These are phyloP conservation scores for Zaprionus ghesquierei DNA, from an alignment of 1,140 invertebrate genomes.

Conservation along the genomic window DNA sequence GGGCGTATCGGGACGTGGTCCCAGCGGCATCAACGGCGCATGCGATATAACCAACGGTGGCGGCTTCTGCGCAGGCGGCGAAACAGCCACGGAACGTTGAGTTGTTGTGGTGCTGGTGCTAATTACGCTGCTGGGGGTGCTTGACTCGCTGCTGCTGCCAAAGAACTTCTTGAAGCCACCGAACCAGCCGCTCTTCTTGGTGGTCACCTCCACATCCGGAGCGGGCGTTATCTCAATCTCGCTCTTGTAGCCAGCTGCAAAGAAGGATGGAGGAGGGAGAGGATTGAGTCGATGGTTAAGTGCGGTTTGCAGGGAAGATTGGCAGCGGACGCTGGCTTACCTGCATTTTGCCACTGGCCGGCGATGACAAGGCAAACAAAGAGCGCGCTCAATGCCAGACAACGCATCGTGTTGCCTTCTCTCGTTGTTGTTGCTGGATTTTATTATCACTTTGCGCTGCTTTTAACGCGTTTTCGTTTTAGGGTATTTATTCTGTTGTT, in stretches of 20 bases:
- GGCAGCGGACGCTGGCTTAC: conserved; percentile 32
- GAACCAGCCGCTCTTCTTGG: conserved; percentile 77
- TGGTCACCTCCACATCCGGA: conserved; percentile 61
- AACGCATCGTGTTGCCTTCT: conserved; percentile 56
- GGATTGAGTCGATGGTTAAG: no score
- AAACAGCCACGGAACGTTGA: not conserved
- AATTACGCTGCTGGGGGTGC: conserved; percentile 29
- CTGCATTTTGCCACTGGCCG: conserved; percentile 62
- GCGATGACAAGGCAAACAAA: conserved; percentile 54
- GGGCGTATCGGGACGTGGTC: conserved; percentile 73
- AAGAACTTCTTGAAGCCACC: conserved; percentile 66
- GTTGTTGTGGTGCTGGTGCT: conserved; percentile 25
- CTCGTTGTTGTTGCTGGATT: not conserved
- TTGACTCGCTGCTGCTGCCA: conserved; percentile 42
- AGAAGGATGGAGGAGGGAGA: not conserved
- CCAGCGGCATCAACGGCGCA: conserved; percentile 71
- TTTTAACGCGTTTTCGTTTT: not conserved
- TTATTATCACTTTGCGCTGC: conserved; percentile 62
- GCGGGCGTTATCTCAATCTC: conserved; percentile 72
- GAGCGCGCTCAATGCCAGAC: conserved; percentile 59
- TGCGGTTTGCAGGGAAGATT: not conserved
- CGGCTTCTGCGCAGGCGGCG: conserved; percentile 53
- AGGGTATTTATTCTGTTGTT: not conserved
- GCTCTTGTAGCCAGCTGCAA: conserved; percentile 62
- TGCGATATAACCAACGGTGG: conserved; percentile 71